A percentile compares a stretch with the other conserved stretches of the same genome.
phyloP scores from a whole-genome alignment of 1,140 invertebrate genomes.

The honey bee (Apis mellifera) region Amel_HAv3.1 CM009937.2:11599501-11600000 shows the following conservation, averaged over 20 bases:
- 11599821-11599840: constrained; percentile 46
- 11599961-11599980: background rate
- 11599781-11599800: constrained; percentile 37
- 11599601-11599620: constrained; percentile 73
- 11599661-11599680: constrained; percentile 75
- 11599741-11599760: background rate
- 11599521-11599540: constrained; percentile 39
- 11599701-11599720: too few species aligned
- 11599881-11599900: constrained; percentile 34
- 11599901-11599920: background rate
- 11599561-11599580: constrained; percentile 76
- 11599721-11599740: background rate
- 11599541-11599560: background rate
- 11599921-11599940: background rate
- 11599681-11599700: constrained; percentile 30
- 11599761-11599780: constrained; percentile 13
- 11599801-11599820: constrained; percentile 39
- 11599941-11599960: background rate
- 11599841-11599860: constrained; percentile 32
- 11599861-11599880: background rate
- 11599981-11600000: constrained; percentile 30
- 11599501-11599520: constrained; percentile 59
- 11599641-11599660: constrained; percentile 80
- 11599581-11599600: constrained; percentile 81
- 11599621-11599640: constrained; percentile 66